phyloP scores from a whole-genome alignment of 92 coral and sea anemone species.

The Chrysogorgia sp. region DNA sequence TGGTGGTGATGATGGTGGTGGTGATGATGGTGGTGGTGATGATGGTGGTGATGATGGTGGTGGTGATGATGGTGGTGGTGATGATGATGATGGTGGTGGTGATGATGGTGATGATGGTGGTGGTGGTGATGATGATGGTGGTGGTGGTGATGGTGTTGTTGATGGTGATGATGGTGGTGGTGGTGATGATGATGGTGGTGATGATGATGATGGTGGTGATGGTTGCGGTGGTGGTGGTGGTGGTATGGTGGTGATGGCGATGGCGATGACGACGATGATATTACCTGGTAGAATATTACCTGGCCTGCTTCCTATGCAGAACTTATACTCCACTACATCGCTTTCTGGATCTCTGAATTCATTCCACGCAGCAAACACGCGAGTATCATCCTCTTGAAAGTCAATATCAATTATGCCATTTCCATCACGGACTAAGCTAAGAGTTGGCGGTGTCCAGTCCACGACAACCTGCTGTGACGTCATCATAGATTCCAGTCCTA shows the following conservation, averaged over 20 bases:
- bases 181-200: neutral
- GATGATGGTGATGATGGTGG: neutral
- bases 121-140: neutral
- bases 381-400: conserved; percentile 59
- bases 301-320: conserved; percentile 83
- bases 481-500: conserved; percentile 73
- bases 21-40: neutral
- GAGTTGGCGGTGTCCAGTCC: conserved; percentile 83
- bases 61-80: neutral
- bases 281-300: conserved; percentile 49
- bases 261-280: too few species aligned
- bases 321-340: conserved; percentile 69
- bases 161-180: too few species aligned
- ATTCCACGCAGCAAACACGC: conserved; percentile 76
- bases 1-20: neutral
- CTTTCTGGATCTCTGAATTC: conserved; percentile 86
- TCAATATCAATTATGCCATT: conserved; percentile 69
- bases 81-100: neutral
- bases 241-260: too few species aligned
- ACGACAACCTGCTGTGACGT: conserved; percentile 87
- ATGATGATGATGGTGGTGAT: neutral
- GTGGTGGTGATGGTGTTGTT: too few species aligned
- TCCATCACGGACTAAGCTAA: conserved; percentile 82
- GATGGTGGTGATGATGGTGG: neutral
- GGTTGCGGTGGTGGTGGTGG: too few species aligned